Evolutionary conservation across 1,140 invertebrate genomes (phyloP), one percentile per base, ranked within the genome.

Genomic region (Subanguina moxae): DNA sequence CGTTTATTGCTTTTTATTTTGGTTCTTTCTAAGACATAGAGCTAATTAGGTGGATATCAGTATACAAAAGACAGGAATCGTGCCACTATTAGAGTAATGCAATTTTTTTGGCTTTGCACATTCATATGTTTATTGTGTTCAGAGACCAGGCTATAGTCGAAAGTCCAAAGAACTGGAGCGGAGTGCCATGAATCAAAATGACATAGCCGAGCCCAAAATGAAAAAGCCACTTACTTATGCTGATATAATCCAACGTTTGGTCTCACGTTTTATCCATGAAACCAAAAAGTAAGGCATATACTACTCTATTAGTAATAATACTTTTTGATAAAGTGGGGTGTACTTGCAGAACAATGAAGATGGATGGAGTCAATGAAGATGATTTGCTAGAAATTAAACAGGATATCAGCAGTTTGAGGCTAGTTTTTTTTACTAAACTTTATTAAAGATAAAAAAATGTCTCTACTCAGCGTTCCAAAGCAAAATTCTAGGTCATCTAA

Each of bases 361-460:
- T 87, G 76, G 86, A 86, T 72, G 85, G 86, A 3, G 86, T 87
- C 1, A 87, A 86, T 74, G 86, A 87, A 74, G 86, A 87, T 66
- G 86, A 87, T 72, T 74, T 87, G n/a, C 76, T 86, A 23, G 86
- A 87, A 76, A 87, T 87, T 45, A 87, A 87, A 79, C 86, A 87
- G 70, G 86, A 87, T 73, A 87, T 87, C 1, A 86, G 86, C 17
- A 87, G 86, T 80, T 78, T 87, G n/a, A 83, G 86, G 48, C 23
- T 25, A 52, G 48, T 21, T 52, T 21, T 7, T 52, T 52, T 21
- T 8, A 52, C n/a, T 5, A 38, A 38, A 38, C 32, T 38, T 11
- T 38, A n/a, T n/a, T n/a, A n/a, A n/a, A n/a, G n/a, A n/a, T n/a
- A n/a, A n/a, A n/a, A n/a, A n/a, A n/a, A n/a, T n/a, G n/a, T n/a